A percentile compares a stretch with the other conserved stretches of the same genome.
phyloP scores from a whole-genome alignment of 2,888 invertebrate genomes.

The Catocala sponsa region DNA sequence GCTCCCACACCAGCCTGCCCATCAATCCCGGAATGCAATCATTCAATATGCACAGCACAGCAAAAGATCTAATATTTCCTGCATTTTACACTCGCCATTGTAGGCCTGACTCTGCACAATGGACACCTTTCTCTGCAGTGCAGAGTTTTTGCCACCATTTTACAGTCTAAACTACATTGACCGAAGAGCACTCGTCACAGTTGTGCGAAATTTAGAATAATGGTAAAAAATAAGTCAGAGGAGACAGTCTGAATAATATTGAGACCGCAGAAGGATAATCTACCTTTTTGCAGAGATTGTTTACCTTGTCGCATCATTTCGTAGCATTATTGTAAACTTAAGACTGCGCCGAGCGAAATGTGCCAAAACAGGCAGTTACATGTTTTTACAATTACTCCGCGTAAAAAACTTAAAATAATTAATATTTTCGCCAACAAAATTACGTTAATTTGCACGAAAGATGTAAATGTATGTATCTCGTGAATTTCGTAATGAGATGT shows the following conservation, averaged over 20 bases:
- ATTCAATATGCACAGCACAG: constrained; percentile 43
- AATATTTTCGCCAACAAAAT: too few species aligned
- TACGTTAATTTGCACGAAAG: too few species aligned
- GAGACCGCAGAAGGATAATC: not conserved
- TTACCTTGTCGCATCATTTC: not conserved
- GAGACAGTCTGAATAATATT: constrained; percentile 19
- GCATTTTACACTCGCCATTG: constrained; percentile 47
- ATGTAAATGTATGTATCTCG: too few species aligned
- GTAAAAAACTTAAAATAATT: too few species aligned
- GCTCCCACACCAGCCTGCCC: constrained; percentile 22
- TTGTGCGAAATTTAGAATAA: constrained; percentile 37
- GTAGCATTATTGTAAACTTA: too few species aligned
- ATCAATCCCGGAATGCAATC: constrained; percentile 47
- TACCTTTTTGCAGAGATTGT: not conserved
- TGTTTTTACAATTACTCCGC: too few species aligned
- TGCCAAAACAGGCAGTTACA: too few species aligned
- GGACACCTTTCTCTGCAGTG: constrained; percentile 43
- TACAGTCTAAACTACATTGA: constrained; percentile 67
- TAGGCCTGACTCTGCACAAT: constrained; percentile 50
- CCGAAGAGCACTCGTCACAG: constrained; percentile 49
- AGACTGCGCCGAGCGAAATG: too few species aligned
- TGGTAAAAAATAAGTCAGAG: constrained; percentile 38
- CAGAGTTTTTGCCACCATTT: constrained; percentile 71
- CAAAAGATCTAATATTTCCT: constrained; percentile 54
- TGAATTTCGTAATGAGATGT: too few species aligned